Evolutionary conservation across 2,113 vertebrate genomes (phyloP).

Genomic region (Erythrocercus mccallii): DNA sequence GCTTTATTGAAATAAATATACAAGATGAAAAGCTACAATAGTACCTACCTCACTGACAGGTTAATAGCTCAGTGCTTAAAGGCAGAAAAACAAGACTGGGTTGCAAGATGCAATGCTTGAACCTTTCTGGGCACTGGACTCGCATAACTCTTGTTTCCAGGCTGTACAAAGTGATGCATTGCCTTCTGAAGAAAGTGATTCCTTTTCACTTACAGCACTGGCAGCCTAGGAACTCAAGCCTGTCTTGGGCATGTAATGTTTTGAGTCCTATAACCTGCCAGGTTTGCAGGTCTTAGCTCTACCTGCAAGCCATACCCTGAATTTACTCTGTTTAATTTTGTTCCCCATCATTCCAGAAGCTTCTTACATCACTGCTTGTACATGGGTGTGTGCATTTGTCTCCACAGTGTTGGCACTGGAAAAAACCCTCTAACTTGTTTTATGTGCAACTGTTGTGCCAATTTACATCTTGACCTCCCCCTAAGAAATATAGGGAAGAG

Average conservation of each 20-base stretch:
- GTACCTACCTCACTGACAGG: not conserved
- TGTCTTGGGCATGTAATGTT: not conserved
- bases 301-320: not conserved
- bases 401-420: not conserved
- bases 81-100: not conserved
- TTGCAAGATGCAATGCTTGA: not conserved
- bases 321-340: not conserved
- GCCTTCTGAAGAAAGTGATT: not conserved
- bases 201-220: not conserved
- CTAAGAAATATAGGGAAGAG: not conserved
- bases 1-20: slow-evolving; percentile 17
- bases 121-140: not conserved
- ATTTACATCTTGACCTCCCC: not conserved
- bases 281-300: not conserved
- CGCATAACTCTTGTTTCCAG: not conserved
- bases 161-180: not conserved
- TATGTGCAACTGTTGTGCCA: not conserved
- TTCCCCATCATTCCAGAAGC: not conserved
- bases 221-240: not conserved
- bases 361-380: not conserved
- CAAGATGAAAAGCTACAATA: not conserved
- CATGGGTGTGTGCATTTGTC: not conserved
- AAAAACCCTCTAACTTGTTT: not conserved
- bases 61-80: slow-evolving; percentile 21
- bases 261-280: not conserved